phyloP scores from a whole-genome alignment of 2,113 vertebrate species.

The Mustela nigripes region DNA sequence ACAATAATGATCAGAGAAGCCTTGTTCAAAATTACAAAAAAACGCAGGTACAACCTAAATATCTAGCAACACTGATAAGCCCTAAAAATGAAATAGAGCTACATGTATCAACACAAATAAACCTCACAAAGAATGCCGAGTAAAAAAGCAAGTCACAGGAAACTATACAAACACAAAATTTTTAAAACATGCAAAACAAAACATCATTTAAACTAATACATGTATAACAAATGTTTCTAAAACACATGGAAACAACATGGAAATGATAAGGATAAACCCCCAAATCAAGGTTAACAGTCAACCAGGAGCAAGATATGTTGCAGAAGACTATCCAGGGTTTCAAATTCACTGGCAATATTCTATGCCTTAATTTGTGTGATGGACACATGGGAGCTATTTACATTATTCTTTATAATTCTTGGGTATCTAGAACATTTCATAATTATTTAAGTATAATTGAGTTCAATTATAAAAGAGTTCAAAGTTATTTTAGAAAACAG shows the following conservation, averaged over 20 bases:
- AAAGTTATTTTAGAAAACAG: conserved; percentile 40
- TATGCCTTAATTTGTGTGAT: not conserved
- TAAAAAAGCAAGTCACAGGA: not conserved
- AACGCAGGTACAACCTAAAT: not conserved
- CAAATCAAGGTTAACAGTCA: not conserved
- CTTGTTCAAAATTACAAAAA: not conserved
- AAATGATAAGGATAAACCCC: not conserved
- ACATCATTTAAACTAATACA: not conserved
- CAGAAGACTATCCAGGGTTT: not conserved
- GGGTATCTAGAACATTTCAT: not conserved
- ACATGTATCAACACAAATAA: not conserved
- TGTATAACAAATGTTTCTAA: not conserved
- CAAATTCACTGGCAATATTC: not conserved
- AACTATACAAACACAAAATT: not conserved
- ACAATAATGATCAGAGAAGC: not conserved
- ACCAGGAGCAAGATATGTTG: not conserved
- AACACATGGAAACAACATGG: not conserved
- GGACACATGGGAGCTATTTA: not conserved
- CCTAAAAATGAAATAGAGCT: not conserved
- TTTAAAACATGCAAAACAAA: conserved; percentile 6
- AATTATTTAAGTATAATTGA: not conserved
- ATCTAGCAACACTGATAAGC: not conserved
- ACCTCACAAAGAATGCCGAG: not conserved
- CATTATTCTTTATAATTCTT: conserved; percentile 23
- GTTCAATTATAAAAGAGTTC: not conserved